A percentile compares a stretch with the other conserved stretches of the same genome.
phyloP scores from a whole-genome alignment of 1,140 invertebrate species.

The Zaprionus nigranus region DNA sequence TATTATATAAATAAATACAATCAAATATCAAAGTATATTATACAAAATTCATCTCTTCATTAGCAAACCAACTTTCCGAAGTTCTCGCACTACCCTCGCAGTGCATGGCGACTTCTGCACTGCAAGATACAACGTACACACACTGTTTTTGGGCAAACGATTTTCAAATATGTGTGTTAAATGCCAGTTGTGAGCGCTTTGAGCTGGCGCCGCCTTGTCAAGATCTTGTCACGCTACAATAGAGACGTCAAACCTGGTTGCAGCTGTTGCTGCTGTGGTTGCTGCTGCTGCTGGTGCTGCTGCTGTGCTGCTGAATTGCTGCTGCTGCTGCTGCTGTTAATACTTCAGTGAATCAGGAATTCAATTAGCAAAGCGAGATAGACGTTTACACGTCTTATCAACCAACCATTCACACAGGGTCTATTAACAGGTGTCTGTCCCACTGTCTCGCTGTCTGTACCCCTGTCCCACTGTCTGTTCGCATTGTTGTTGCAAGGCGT shows the following conservation, averaged over 20 bases:
- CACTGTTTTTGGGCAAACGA: conserved; percentile 12
- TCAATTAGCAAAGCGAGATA: conserved; percentile 41
- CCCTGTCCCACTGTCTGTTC: not conserved
- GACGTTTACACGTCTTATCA: conserved; percentile 48
- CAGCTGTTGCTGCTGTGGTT: conserved; percentile 16
- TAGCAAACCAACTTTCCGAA: not conserved
- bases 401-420: not conserved
- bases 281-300: not conserved
- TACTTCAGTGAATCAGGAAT: conserved; percentile 28
- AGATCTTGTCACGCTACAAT: conserved; percentile 69
- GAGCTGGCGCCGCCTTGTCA: conserved; percentile 43
- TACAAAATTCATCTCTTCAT: not conserved
- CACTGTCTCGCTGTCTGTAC: not conserved
- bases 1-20: too few relatives aligned
- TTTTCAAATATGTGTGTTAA: conserved; percentile 29
- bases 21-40: too few relatives aligned
- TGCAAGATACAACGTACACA: not conserved
- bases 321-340: conserved; percentile 8
- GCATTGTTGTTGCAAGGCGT: not conserved
- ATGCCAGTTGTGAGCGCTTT: conserved; percentile 37
- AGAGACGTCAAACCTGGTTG: conserved; percentile 58
- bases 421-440: conserved; percentile 25
- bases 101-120: not conserved
- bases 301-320: not conserved
- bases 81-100: not conserved